These are phyloP conservation scores for Orestias chungarensis DNA, from an alignment of 2,797 vertebrate species.

Conservation along the genomic window DNA sequence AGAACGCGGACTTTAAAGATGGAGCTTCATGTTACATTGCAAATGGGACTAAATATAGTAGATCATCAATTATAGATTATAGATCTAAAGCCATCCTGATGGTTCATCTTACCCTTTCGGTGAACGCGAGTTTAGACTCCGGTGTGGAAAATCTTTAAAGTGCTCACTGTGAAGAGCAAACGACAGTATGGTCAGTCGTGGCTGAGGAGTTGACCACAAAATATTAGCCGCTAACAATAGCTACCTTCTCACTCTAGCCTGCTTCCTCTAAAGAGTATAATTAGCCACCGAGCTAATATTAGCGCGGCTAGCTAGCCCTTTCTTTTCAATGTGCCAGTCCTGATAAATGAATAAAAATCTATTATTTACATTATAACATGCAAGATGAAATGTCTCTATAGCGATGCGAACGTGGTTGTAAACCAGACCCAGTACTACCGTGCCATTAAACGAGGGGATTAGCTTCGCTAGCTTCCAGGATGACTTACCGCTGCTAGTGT, in stretches of 20 bases:
- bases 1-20: slow-evolving; percentile 66
- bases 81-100: slow-evolving; percentile 19
- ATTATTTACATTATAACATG: neutral
- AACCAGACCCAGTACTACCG: slow-evolving; percentile 35
- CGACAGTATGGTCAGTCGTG: slow-evolving; percentile 46
- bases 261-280: slow-evolving; percentile 67
- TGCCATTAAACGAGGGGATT: slow-evolving; percentile 37
- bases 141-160: slow-evolving; percentile 45
- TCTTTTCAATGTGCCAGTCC: slow-evolving; percentile 48
- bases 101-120: slow-evolving; percentile 57
- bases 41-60: slow-evolving; percentile 25
- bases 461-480: slow-evolving; percentile 55
- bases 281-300: slow-evolving; percentile 75
- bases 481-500: slow-evolving; percentile 76
- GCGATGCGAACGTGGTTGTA: neutral
- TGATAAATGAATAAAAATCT: slow-evolving; percentile 10
- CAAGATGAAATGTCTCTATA: neutral
- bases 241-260: slow-evolving; percentile 68
- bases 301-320: slow-evolving; percentile 69
- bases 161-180: slow-evolving; percentile 58
- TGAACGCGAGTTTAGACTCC: slow-evolving; percentile 26
- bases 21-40: slow-evolving; percentile 46
- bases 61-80: slow-evolving; percentile 36
- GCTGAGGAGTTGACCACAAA: slow-evolving; percentile 54
- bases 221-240: slow-evolving; percentile 77